Conservation (phyloP, 2,797 vertebrate species). For the Sebastes aleutianus region DNA sequence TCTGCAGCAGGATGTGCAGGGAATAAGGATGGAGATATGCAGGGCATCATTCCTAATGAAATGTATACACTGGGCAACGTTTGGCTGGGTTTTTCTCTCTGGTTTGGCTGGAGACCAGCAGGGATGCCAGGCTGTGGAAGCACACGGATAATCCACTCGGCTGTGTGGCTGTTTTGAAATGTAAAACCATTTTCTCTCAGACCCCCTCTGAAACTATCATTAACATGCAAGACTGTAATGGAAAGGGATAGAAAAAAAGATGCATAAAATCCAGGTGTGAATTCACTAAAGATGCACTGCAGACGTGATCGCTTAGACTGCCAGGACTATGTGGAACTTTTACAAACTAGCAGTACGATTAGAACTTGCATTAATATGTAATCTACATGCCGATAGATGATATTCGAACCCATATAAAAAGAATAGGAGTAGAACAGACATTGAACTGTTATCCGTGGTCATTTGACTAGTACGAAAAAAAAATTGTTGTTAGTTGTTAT, state of each 20-base stretch:
- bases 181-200: background rate
- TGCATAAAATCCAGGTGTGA: background rate
- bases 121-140: conserved; percentile 22
- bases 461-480: background rate
- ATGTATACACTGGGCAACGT: conserved; percentile 11
- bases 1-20: conserved; percentile 44
- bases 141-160: conserved; percentile 4
- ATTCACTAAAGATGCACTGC: background rate
- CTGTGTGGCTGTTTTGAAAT: conserved; percentile 5
- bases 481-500: background rate
- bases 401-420: background rate
- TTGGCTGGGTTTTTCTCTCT: conserved; percentile 32
- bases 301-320: background rate
- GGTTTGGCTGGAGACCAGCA: conserved; percentile 40
- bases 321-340: background rate
- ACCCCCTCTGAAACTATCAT: background rate
- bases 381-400: background rate
- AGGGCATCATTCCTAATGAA: conserved; percentile 34
- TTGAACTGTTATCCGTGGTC: no score
- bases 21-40: conserved; percentile 40
- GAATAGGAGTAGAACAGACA: background rate
- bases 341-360: background rate
- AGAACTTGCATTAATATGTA: background rate
- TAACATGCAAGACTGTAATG: background rate
- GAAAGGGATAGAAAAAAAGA: background rate